Conservation (phyloP, 2,797 vertebrate species). For the Erethizon dorsatum region DNA sequence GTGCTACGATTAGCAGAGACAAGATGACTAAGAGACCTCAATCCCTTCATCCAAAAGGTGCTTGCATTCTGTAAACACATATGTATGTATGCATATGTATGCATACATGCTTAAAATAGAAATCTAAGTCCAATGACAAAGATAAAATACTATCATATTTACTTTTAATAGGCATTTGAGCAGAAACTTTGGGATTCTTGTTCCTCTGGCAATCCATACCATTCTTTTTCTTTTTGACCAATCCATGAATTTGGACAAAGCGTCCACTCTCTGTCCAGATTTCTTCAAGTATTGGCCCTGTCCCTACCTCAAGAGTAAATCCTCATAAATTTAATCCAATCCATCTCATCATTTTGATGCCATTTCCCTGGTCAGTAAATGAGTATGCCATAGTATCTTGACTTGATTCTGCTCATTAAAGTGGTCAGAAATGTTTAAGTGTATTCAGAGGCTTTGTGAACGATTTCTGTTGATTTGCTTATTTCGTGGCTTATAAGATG, state of each 20-base stretch:
- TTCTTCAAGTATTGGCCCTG: neutral
- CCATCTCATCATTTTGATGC: neutral
- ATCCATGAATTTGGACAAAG: neutral
- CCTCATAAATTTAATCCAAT: neutral
- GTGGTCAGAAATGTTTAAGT: neutral
- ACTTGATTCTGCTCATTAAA: neutral
- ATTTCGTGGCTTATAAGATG: neutral
- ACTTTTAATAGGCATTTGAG: neutral
- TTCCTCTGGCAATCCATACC: neutral
- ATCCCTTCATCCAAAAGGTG: neutral
- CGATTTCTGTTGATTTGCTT: neutral
- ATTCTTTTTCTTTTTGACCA: neutral
- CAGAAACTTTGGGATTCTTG: neutral
- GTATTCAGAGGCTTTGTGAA: neutral
- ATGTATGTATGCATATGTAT: neutral
- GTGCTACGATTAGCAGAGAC: neutral
- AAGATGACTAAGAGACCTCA: neutral
- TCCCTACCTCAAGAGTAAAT: neutral
- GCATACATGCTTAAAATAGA: neutral
- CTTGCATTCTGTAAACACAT: neutral
- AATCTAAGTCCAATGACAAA: neutral
- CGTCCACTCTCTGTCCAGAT: neutral
- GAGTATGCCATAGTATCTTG: neutral
- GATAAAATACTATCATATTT: neutral
- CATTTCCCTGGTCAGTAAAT: neutral